Evolutionary conservation across 2,797 vertebrate genomes (phyloP).

Genomic region (Lateolabrax maculatus): DNA sequence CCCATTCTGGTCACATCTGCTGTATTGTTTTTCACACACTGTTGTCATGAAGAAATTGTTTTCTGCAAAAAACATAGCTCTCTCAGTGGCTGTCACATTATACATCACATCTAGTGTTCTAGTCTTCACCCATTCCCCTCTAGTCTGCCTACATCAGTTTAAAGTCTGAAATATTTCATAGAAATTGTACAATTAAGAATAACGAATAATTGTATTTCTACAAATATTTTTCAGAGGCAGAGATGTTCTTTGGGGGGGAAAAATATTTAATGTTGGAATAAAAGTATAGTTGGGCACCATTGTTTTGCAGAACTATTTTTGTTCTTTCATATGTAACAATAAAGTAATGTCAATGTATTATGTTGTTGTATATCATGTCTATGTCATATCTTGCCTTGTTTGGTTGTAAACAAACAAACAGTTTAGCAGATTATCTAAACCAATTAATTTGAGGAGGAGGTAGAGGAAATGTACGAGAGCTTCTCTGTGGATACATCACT

Average conservation of each 20-base stretch:
- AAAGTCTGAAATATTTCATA: not conserved
- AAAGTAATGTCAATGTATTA: not conserved
- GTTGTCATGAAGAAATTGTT: not conserved
- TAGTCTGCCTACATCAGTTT: not conserved
- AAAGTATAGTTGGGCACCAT: not conserved
- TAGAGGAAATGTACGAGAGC: no score
- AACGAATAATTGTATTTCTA: not conserved
- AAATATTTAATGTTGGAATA: not conserved
- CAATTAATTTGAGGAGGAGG: no score
- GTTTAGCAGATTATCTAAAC: no score
- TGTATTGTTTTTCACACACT: not conserved
- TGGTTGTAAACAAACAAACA: no score
- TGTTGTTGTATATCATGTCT: not conserved
- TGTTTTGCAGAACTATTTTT: no score
- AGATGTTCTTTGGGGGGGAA: not conserved
- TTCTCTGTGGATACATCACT: no score
- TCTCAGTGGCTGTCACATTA: not conserved
- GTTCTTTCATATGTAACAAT: not conserved
- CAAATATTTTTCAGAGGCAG: not conserved
- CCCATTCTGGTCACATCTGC: not conserved
- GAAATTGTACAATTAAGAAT: not conserved
- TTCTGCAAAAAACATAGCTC: not conserved
- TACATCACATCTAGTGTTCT: not conserved
- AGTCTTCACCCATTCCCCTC: not conserved
- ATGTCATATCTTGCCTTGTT: no score